Evolutionary conservation across 2,113 vertebrate species (phyloP), one percentile per base, ranked within the genome.

Genomic region (Orientallactaga bullata): DNA sequence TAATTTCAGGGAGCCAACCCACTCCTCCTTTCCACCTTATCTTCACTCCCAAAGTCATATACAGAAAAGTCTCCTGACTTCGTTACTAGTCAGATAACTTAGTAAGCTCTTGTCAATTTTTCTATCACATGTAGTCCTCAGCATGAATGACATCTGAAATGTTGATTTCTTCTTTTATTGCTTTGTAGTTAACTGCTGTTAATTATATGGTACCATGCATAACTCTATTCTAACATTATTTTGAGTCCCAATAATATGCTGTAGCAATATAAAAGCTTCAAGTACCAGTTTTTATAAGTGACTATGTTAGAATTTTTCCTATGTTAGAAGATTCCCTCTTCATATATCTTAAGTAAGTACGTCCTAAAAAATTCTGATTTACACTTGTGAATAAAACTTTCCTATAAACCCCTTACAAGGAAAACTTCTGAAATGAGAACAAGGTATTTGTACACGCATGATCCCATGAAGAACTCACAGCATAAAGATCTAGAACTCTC

Each of bases 101-200:
- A 20, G 7, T 9, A 20, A 81, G 24, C 58, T 63, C 72, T 42
- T 68, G 39, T 65, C 30, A 0, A n/a, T 28, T 69, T 89, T 91
- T 39, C 20, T 68, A 1, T 89, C 18, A n/a, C 63, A 32, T 63
- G 69, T 23, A 73, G 63, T 77, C 35, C 58, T 95, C 28, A 42
- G 16, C 28, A 61, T 5, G 47, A 88, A 68, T 69, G 32, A 42
- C 66, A 86, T 24, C 12, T 58, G 55, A 60, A 80, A 55, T 83
- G 68, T 85, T 95, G 28, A 37, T 77, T 83, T 88, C 69, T 84
- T 78, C 71, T 87, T 76, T 30, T 82, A 51, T 85, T 42, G 84
- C 35, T 55, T 35, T 69, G 24, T 60, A 39, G 55, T 73, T 89
- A 24, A 91, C 42, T 79, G 16, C 79, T 10, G 83, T 89, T 42